Conservation (phyloP, 2,113 vertebrate species). For the Meriones unguiculatus region DNA sequence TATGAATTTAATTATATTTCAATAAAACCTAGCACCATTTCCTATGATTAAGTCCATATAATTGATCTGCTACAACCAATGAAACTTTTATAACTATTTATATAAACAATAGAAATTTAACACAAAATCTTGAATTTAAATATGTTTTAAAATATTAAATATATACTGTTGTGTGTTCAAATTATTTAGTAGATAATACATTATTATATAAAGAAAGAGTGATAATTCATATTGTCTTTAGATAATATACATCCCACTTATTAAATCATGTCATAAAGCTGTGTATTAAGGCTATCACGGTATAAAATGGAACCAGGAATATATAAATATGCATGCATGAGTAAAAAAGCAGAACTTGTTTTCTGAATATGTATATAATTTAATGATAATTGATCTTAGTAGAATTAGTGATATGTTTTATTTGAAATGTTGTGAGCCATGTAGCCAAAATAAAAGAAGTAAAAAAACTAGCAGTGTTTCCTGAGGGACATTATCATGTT, state of each 20-base stretch:
- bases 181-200: background rate
- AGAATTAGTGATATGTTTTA: background rate
- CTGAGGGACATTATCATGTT: background rate
- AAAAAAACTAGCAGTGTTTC: background rate
- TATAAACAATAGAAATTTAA: background rate
- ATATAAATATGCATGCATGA: background rate
- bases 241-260: background rate
- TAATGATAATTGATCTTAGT: background rate
- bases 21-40: background rate
- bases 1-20: constrained; percentile 3
- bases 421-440: background rate
- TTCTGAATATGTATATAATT: background rate
- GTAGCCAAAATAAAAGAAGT: background rate
- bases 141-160: background rate
- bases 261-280: background rate
- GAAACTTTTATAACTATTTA: background rate
- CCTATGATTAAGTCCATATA: background rate
- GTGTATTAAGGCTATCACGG: background rate
- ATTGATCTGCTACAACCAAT: background rate
- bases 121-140: background rate
- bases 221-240: background rate
- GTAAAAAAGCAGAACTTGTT: background rate
- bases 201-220: background rate
- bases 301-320: background rate
- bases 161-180: background rate